A percentile compares a stretch with the other conserved stretches of the same genome.
phyloP scores from a whole-genome alignment of 2,888 invertebrate species.

The Drosophila niveifrons region DNA sequence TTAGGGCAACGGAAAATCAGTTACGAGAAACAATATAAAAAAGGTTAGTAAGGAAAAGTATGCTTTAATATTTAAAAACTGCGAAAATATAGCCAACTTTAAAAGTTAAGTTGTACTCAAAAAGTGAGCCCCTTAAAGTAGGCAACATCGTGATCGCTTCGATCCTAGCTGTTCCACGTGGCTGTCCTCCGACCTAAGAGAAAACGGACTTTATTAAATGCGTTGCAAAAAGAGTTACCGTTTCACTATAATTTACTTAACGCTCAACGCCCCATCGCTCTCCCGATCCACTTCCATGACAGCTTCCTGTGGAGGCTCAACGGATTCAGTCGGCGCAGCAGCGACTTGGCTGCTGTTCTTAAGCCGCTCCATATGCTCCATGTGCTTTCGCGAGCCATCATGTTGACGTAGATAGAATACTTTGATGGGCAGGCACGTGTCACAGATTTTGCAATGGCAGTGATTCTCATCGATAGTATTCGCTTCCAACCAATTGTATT shows the following conservation, averaged over 20 bases:
- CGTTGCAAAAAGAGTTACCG: not conserved
- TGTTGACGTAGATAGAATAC: constrained; percentile 67
- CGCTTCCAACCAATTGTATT: constrained; percentile 67
- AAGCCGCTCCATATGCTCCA: constrained; percentile 28
- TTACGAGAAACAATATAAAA: too few species aligned
- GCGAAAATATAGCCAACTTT: too few species aligned
- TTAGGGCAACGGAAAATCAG: too few species aligned
- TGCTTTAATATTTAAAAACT: too few species aligned
- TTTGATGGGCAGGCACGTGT: constrained; percentile 68
- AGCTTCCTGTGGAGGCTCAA: not conserved
- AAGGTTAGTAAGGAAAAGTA: too few species aligned
- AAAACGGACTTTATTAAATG: constrained; percentile 9
- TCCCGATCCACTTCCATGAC: constrained; percentile 47
- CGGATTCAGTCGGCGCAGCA: not conserved
- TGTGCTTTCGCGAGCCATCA: constrained; percentile 64
- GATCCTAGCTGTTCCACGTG: constrained; percentile 47
- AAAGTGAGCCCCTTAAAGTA: too few species aligned
- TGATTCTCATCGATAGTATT: constrained; percentile 65
- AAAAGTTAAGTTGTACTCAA: too few species aligned
- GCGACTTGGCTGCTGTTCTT: not conserved
- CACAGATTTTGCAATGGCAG: constrained; percentile 62
- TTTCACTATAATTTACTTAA: constrained; percentile 55
- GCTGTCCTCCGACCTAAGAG: constrained; percentile 63
- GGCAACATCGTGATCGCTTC: constrained; percentile 60
- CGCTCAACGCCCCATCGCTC: constrained; percentile 55